These are phyloP conservation scores for Tinea semifulvella DNA, from an alignment of 2,888 invertebrate genomes.

Conservation along the genomic window DNA sequence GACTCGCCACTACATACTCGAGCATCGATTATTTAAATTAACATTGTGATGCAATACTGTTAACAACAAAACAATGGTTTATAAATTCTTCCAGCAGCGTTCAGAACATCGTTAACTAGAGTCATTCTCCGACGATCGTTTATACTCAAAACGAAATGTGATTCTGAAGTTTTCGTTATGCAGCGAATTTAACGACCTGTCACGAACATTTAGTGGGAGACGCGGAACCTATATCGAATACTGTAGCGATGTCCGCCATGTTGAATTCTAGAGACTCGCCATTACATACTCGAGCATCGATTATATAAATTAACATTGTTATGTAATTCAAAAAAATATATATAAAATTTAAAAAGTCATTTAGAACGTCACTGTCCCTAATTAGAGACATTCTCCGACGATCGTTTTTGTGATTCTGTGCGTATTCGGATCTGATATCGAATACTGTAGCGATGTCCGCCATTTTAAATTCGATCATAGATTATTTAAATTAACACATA, in stretches of 20 bases:
- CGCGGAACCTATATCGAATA: not conserved
- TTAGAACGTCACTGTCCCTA: constrained; percentile 35
- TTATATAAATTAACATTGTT: no score
- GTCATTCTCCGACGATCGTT: constrained; percentile 43
- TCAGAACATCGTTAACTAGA: constrained; percentile 37
- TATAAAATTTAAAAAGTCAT: no score
- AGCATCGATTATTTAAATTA: constrained; percentile 45
- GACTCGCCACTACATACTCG: constrained; percentile 30
- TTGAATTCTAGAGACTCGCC: no score
- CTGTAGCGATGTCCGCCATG: not conserved
- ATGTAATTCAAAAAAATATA: no score
- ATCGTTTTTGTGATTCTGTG: constrained; percentile 26
- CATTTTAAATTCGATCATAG: constrained; percentile 38
- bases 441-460: constrained; percentile 57
- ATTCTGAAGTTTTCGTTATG: no score
- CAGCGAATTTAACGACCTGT: no score
- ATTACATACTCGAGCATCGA: no score
- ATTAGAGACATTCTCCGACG: constrained; percentile 46
- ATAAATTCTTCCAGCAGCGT: no score
- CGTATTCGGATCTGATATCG: constrained; percentile 69
- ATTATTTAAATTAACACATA: no score
- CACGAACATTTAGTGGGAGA: not conserved
- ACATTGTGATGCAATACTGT: no score
- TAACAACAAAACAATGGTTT: no score
- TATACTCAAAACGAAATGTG: constrained; percentile 5